Base-by-base conservation (phyloP, 2,888 invertebrate genomes). In the Anthophora plumipes region DNA sequence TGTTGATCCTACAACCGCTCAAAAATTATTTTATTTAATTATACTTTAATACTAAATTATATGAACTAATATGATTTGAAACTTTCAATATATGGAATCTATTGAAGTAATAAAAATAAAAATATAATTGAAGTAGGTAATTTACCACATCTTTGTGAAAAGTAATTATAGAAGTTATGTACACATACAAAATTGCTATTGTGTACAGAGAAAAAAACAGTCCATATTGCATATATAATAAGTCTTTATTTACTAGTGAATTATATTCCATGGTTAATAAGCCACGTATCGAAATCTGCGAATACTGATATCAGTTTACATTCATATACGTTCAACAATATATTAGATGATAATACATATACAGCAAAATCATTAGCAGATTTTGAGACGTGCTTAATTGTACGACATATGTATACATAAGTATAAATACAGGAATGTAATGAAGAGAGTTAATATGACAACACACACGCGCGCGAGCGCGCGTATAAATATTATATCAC, bases 351-450 rank as follows among this genome's bases (percentile, higher is more conserved):
- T 41, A 25, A 60, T 63, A 57, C 25, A 46, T 52, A 76, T 54
- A 43, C 43, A 75, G 68, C 60, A 84, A 78, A 69, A 78, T 66
- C 52, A 52, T 64, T 74, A 76, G 75, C 73, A 82, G 77, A 80
- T 78, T 79, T 82, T 67, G 74, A 74, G n/a, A 64, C 57, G 60
- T 59, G 59, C 48, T 57, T 59, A 67, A 79, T 75, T 55, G 46
- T 83, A 80, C 48, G 75, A 72, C 55, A 74, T 68, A 73, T 81
- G 60, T 76, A 78, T 81, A 69, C 60, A 82, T 82, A 69, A 77
- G 66, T 81, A 61, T 80, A 83, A 80, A 86, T 86, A 86, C 80
- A 85, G 85, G 86, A 89, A 88, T 88, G 88, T 80, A 84, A 77
- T 69, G 63, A 78, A 85, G 82, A 72, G 82, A 80, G 55, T 54